Evolutionary conservation across 1,140 invertebrate genomes (phyloP).

Genomic region (Diorhabda carinulata): DNA sequence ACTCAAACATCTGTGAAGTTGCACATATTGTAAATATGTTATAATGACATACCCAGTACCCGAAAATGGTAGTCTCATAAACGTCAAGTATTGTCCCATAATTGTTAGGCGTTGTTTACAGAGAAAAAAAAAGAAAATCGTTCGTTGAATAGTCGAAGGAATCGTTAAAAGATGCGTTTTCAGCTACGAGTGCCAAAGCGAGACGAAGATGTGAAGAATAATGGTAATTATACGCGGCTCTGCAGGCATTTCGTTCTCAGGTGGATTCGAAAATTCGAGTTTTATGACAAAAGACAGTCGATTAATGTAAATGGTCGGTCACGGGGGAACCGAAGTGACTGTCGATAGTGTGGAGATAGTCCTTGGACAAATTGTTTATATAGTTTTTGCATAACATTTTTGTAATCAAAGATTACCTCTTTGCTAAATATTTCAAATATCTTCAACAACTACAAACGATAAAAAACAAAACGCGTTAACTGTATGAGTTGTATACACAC

Average conservation of each 20-base stretch:
- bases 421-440: neutral
- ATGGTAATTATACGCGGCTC: neutral
- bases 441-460: too few relatives aligned
- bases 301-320: slow-evolving; percentile 2
- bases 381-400: slow-evolving; percentile 1
- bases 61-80: neutral
- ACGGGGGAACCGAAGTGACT: neutral
- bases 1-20: neutral
- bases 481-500: too few relatives aligned
- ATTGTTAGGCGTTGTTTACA: neutral
- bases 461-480: too few relatives aligned
- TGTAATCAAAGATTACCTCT: neutral
- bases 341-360: neutral
- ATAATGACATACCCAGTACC: neutral
- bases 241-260: neutral
- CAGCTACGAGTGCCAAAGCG: neutral
- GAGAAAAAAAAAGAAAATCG: slow-evolving; percentile 1
- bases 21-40: slow-evolving; percentile 1
- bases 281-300: slow-evolving; percentile 2
- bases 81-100: neutral
- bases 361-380: neutral
- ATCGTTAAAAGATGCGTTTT: slow-evolving; percentile 2
- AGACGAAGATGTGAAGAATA: neutral
- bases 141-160: neutral
- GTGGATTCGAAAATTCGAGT: neutral